Percentiles rank a stretch among this genome's conserved stretches.
Evolutionary conservation across 2,113 vertebrate genomes (phyloP).

Genomic region (Lampris incognitus): DNA sequence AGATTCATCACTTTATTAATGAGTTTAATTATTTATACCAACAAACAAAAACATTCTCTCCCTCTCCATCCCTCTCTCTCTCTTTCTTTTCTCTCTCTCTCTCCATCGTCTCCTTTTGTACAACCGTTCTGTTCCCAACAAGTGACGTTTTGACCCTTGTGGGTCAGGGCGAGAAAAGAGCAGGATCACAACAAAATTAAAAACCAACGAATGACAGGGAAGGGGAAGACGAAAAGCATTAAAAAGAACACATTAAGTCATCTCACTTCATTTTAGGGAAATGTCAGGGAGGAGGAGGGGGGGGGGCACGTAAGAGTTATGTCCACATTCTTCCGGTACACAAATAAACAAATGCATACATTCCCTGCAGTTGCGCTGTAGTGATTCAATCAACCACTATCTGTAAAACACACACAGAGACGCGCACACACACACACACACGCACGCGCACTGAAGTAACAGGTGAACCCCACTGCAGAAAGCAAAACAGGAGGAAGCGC

Average conservation of each 20-base stretch:
- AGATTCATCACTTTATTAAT: constrained; percentile 86
- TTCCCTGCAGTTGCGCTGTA: constrained; percentile 58
- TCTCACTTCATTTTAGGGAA: constrained; percentile 57
- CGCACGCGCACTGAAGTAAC: constrained; percentile 30
- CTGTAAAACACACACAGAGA: constrained; percentile 44
- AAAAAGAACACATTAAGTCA: constrained; percentile 66
- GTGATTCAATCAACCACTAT: constrained; percentile 27
- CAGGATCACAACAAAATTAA: constrained; percentile 65
- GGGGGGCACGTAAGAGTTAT: constrained; percentile 46
- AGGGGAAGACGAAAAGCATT: constrained; percentile 28
- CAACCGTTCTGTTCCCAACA: constrained; percentile 63
- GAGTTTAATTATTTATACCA: constrained; percentile 87
- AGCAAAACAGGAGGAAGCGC: constrained; percentile 56
- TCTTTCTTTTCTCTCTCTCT: constrained; percentile 54
- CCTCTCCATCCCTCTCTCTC: constrained; percentile 73
- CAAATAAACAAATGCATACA: constrained; percentile 48
- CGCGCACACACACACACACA: constrained; percentile 10
- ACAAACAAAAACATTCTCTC: constrained; percentile 84
- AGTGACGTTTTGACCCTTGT: constrained; percentile 42
- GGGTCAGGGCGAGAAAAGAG: constrained; percentile 59
- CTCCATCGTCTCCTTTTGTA: constrained; percentile 66
- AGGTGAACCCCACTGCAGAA: constrained; percentile 24
- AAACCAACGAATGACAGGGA: constrained; percentile 61
- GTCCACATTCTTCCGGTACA: constrained; percentile 39
- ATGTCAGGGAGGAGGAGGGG: constrained; percentile 13